Conservation (phyloP, 2,113 vertebrate species). For the Vimba vimba region DNA sequence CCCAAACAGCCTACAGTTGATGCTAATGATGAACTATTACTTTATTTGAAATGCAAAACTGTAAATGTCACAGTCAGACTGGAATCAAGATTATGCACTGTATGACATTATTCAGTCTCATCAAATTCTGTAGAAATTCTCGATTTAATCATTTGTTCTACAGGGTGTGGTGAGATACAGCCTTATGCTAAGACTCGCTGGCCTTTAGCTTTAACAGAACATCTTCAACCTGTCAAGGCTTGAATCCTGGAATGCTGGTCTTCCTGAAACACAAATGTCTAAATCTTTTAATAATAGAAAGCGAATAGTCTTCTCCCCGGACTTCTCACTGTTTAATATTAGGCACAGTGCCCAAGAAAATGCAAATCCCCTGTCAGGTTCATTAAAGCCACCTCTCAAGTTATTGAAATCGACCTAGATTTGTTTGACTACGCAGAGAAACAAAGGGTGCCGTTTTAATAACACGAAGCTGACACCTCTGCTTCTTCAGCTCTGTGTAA, state of each 20-base stretch:
- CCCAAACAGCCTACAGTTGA: no score
- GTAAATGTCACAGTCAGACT: background rate
- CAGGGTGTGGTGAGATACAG: slow-evolving; percentile 34
- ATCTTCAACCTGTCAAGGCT: slow-evolving; percentile 45
- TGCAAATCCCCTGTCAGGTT: background rate
- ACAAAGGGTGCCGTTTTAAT: background rate
- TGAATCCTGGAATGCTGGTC: slow-evolving; percentile 45
- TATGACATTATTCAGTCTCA: background rate
- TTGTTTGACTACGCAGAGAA: background rate
- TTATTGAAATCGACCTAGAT: background rate
- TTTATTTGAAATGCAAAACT: background rate
- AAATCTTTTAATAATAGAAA: background rate
- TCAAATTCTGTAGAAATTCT: background rate
- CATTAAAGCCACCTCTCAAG: background rate
- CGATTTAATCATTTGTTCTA: background rate
- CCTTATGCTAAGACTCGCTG: background rate
- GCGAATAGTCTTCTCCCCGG: background rate
- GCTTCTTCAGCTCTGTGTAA: background rate
- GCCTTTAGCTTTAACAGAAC: slow-evolving; percentile 2
- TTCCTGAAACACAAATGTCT: background rate
- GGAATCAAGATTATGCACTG: background rate
- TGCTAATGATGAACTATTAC: background rate
- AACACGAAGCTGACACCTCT: background rate
- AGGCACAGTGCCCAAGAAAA: background rate
- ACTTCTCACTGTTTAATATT: background rate